Base-by-base conservation (phyloP, 2,888 invertebrate genomes). In the Adelognathus sp. region DNA sequence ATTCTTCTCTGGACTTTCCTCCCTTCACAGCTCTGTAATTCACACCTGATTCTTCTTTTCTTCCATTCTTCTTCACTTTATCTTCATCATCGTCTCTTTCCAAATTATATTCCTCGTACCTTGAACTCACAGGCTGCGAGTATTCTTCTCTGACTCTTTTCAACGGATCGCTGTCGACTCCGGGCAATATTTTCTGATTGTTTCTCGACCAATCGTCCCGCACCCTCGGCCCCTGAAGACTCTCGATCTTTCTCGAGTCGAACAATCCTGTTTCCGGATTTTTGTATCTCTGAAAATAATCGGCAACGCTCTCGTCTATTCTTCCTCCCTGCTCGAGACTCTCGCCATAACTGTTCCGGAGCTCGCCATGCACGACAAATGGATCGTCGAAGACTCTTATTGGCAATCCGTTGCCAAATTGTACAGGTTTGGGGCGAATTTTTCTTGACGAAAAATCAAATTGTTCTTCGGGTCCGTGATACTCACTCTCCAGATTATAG, bases 311-410 rank as follows among this genome's bases (percentile, higher is more conserved):
- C 0, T 88, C 88, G 67, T 90, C 89, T 0, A 86, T 71, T 41
- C 85, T 74, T 0, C 88, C 88, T 11, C 80, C 82, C 50, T 83
- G 78, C n/a, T 89, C 86, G 46, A 91, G 50, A 4, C 85, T 86
- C 7, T 90, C 85, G 0, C 91, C 91, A 24, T 91, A 91, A 69
- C 91, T 91, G 29, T 91, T 88, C 1, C 88, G 87, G 0, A 90
- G 70, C 27, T 81, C 82, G 6, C 83, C 86, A 0, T 18, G 41
- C 24, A 82, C 84, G 4, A 7, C 18, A 46, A 71, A 73, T 0
- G 79, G 79, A 56, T 61, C 61, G n/a, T 81, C 76, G 56, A 73
- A 77, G 6, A 66, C 76, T 31, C 72, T 76, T 33, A 85, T 82
- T 1, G 85, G 85, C 31, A 85, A 46, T 41, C 77, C 61, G 33